phyloP scores from a whole-genome alignment of 2,113 vertebrate genomes.

The Rhynchopsitta pachyrhyncha region DNA sequence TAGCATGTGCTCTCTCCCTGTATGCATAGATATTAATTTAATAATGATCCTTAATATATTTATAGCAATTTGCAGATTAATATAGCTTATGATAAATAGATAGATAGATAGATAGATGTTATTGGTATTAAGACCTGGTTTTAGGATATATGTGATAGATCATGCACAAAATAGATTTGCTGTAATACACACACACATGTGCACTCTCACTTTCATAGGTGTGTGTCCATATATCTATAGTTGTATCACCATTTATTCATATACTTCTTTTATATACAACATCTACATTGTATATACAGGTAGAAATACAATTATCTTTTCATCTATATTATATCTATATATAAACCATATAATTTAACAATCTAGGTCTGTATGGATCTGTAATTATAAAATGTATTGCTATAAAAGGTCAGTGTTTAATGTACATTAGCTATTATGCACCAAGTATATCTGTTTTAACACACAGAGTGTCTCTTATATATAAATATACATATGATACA shows the following conservation, averaged over 20 bases:
- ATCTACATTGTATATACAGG: background rate
- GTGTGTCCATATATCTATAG: fast-evolving
- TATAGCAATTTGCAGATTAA: background rate
- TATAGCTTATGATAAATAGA: too few species aligned
- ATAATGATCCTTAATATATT: too few species aligned
- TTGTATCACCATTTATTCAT: fast-evolving
- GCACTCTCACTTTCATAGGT: fast-evolving
- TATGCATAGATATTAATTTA: background rate
- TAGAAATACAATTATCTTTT: background rate
- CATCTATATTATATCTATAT: background rate
- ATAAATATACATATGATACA: too few species aligned
- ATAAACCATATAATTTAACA: background rate
- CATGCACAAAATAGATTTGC: background rate
- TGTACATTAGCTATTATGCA: too few species aligned
- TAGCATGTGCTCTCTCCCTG: background rate
- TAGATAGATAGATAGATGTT: too few species aligned
- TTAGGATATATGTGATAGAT: background rate
- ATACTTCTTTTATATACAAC: too few species aligned
- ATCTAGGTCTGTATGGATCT: background rate
- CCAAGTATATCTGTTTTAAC: background rate
- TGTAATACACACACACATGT: fast-evolving
- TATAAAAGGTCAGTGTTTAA: background rate
- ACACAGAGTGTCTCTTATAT: too few species aligned
- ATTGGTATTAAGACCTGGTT: background rate
- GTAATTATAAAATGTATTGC: background rate